A percentile compares a stretch with the other conserved stretches of the same genome.
phyloP scores from a whole-genome alignment of 1,140 invertebrate genomes.

The Euglossa dilemma region DNA sequence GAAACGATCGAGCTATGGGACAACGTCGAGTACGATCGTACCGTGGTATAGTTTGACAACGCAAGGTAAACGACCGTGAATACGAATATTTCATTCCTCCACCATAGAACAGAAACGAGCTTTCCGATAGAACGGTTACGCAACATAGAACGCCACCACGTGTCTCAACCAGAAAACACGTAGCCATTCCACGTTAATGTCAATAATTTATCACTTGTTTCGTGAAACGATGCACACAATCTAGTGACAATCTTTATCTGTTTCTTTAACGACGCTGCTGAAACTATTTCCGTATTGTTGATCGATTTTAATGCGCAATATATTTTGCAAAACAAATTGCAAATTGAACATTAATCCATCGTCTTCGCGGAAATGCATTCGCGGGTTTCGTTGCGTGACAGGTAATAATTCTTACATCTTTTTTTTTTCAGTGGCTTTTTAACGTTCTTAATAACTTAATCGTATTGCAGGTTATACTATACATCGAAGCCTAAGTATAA shows the following conservation, averaged over 20 bases:
- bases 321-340: neutral
- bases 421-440: neutral
- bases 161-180: neutral
- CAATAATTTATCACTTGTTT: neutral
- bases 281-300: neutral
- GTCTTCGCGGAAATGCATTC: neutral
- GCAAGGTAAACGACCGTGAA: neutral
- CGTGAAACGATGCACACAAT: neutral
- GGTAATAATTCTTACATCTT: neutral
- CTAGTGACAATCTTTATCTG: neutral
- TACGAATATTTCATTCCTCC: neutral
- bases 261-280: neutral
- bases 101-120: neutral
- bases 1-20: neutral
- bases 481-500: neutral
- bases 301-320: neutral
- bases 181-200: neutral
- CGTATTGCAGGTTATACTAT: neutral
- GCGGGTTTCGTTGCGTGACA: neutral
- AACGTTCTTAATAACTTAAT: neutral
- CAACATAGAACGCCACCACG: neutral
- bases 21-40: neutral
- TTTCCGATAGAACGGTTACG: neutral
- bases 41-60: too few relatives aligned
- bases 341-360: neutral